A percentile compares a stretch with the other conserved stretches of the same genome.
phyloP scores from a whole-genome alignment of 64 coral and sea anemone species.

The Dendrophyllia cribrosa region DNA sequence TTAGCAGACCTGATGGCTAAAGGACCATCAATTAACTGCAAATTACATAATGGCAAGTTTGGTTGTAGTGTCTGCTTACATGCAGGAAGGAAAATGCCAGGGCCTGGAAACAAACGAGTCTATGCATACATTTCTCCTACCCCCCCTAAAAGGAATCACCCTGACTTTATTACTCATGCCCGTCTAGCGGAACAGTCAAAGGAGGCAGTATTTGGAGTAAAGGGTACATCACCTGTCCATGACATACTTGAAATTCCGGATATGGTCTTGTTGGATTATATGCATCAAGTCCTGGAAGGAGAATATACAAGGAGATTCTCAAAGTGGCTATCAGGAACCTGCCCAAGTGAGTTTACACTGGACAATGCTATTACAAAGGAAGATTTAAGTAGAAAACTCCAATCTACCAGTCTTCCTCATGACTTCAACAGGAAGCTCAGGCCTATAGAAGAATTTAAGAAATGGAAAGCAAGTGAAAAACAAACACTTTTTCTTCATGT shows the following conservation, averaged over 20 bases:
- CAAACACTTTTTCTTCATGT: slow-evolving; percentile 74
- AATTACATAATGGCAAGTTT: slow-evolving; percentile 60
- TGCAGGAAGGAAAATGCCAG: slow-evolving; percentile 23
- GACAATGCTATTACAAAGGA: neutral
- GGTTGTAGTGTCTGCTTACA: slow-evolving; percentile 68
- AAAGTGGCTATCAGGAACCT: slow-evolving; percentile 66
- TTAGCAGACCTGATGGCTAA: slow-evolving; percentile 69
- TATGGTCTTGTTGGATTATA: slow-evolving; percentile 79
- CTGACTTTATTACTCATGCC: slow-evolving; percentile 61
- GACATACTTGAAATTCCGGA: slow-evolving; percentile 69
- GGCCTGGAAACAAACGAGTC: no score
- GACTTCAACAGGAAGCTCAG: slow-evolving; percentile 79
- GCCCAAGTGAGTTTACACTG: neutral
- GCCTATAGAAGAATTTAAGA: slow-evolving; percentile 61
- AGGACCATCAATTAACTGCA: slow-evolving; percentile 77
- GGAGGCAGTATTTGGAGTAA: slow-evolving; percentile 33
- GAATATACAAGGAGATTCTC: slow-evolving; percentile 82
- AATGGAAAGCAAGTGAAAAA: slow-evolving; percentile 86
- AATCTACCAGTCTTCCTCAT: slow-evolving; percentile 58
- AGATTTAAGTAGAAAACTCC: slow-evolving; percentile 32
- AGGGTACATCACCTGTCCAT: slow-evolving; percentile 56
- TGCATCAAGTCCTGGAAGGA: slow-evolving; percentile 88
- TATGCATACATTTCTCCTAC: neutral
- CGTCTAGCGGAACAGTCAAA: slow-evolving; percentile 48
- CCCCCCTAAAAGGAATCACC: slow-evolving; percentile 53